phyloP scores from a whole-genome alignment of 2,888 invertebrate genomes.

The Himalopsyche japonica region DNA sequence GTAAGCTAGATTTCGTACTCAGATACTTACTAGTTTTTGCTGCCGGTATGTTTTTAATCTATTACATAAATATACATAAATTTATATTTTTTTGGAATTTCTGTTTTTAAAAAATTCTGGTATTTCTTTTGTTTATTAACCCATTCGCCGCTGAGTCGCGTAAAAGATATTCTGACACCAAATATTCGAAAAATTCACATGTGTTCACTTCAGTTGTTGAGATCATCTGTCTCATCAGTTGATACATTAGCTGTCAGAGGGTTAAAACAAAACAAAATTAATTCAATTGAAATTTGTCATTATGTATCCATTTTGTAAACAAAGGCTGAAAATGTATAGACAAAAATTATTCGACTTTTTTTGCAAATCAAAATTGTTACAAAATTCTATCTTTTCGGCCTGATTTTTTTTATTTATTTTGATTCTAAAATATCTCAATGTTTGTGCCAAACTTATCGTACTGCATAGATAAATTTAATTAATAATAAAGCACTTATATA shows the following conservation, averaged over 20 bases:
- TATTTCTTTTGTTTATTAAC: not conserved
- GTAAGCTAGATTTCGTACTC: not conserved
- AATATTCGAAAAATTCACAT: too few relatives aligned
- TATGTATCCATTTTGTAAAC: not conserved
- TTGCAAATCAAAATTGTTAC: too few relatives aligned
- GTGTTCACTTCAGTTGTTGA: too few relatives aligned
- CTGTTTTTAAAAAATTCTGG: not conserved
- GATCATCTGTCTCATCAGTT: too few relatives aligned
- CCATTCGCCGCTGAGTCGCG: too few relatives aligned
- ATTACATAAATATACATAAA: too few relatives aligned
- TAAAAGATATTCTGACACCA: too few relatives aligned
- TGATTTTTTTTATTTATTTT: not conserved
- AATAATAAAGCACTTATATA: not conserved
- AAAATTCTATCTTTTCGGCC: not conserved
- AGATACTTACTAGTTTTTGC: not conserved
- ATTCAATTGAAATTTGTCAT: not conserved
- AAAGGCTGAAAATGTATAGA: too few relatives aligned
- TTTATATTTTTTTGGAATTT: too few relatives aligned
- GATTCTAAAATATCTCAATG: not conserved
- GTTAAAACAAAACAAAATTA: not conserved
- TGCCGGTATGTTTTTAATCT: not conserved
- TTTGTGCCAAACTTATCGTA: not conserved
- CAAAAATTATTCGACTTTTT: too few relatives aligned
- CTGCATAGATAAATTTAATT: not conserved
- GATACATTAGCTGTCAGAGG: too few relatives aligned